Base-by-base conservation (phyloP, 2,113 vertebrate species). In the Gymnocephalus cernua region DNA sequence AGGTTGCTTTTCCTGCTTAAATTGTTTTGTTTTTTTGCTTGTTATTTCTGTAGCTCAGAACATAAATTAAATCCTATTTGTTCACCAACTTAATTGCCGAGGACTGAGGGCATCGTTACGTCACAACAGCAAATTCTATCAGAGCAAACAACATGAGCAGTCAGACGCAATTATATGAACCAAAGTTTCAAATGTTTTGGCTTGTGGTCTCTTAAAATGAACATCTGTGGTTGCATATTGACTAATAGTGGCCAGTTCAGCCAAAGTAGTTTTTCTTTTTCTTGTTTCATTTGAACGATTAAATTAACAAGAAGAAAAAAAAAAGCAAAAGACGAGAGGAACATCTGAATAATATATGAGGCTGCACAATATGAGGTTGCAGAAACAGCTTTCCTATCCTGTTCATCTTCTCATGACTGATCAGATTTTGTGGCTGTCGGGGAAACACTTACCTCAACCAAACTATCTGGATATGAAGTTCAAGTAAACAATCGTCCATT, bases 1-100 rank as follows among this genome's bases (percentile, higher is more conserved):
- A 73, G 50, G 23, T 58, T 27, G 77, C 48, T 73, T 67, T 71
- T 80, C 10, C 4, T 29, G 25, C 38, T 38, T 35, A 47, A 29
- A 47, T n/a, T n/a, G 13, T 51, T 6, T 32, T 32, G 10, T 15
- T 29, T 50, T 59, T 25, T 4, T 21, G 19, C 19, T 15, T 7
- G 8, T 35, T 1, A 14, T 56, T 38, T 48, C 23, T 15, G 2
- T 4, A 29, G 19, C 8, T 50, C 47, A 8, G 63, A 9, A 29
- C 47, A 5, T 15, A 0, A 29, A 59, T 59, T 15, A 0, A 29
- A 59, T 59, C 21, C 19, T 18, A 14, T 72, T 47, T 9, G 19
- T n/a, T 41, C 3, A 47, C 70, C 32, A 0, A n/a, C 13, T 38
- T 69, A 68, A 74, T 51, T 32, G 21, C 45, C 6, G 38, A 41